Conservation (phyloP, 2,888 invertebrate genomes). For the Drosophila ezoana region DNA sequence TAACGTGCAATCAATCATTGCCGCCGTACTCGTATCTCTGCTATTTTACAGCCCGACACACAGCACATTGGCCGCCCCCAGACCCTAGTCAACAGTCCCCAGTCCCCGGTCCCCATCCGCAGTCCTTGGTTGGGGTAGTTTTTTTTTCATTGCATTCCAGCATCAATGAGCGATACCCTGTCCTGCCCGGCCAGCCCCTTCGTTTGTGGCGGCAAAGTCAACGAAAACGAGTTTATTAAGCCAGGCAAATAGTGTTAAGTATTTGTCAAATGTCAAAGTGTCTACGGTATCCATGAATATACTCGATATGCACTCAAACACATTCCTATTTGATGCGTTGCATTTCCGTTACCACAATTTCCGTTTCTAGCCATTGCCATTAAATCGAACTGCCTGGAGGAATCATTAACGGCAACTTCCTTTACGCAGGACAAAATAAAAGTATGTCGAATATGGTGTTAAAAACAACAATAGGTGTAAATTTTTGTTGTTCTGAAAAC, state of each 20-base stretch:
- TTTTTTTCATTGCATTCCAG: constrained; percentile 2
- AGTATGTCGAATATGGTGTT: background rate
- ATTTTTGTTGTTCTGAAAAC: too few relatives aligned
- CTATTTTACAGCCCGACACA: constrained; percentile 47
- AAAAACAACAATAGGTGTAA: too few relatives aligned
- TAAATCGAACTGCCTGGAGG: constrained; percentile 9
- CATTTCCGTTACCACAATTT: constrained; percentile 57
- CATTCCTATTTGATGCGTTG: constrained; percentile 37
- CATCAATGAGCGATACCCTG: background rate
- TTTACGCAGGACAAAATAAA: constrained; percentile 2
- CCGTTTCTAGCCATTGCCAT: constrained; percentile 36
- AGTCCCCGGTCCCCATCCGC: background rate
- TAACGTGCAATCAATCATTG: constrained; percentile 82
- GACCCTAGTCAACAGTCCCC: too few relatives aligned
- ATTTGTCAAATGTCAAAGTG: constrained; percentile 75
- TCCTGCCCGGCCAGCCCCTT: background rate
- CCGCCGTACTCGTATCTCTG: constrained; percentile 47
- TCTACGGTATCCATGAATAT: constrained; percentile 17
- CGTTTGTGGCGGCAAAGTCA: constrained; percentile 66
- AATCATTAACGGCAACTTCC: constrained; percentile 35
- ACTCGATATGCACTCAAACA: constrained; percentile 30
- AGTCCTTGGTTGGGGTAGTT: constrained; percentile 29
- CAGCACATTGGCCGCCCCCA: constrained; percentile 1
- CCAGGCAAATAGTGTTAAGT: constrained; percentile 78
- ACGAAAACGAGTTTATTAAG: constrained; percentile 76